phyloP scores from a whole-genome alignment of 1,140 invertebrate species.

The Galleria mellonella region DNA sequence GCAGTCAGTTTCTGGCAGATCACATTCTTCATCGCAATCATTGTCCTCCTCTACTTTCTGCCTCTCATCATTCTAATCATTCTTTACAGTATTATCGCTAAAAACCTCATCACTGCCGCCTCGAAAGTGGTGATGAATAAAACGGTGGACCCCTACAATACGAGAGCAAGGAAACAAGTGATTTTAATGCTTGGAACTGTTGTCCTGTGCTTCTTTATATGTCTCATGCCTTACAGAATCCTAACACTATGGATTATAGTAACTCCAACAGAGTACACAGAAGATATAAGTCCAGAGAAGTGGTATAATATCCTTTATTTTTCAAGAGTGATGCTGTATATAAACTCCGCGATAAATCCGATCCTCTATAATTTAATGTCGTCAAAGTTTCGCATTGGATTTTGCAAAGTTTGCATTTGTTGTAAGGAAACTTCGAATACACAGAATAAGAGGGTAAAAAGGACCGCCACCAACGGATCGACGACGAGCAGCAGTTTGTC shows the following conservation, averaged over 20 bases:
- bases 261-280: slow-evolving; percentile 75
- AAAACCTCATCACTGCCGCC: slow-evolving; percentile 80
- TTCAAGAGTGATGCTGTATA: slow-evolving; percentile 88
- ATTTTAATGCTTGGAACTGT: slow-evolving; percentile 89
- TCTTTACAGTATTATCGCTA: slow-evolving; percentile 85
- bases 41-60: slow-evolving; percentile 84
- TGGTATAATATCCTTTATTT: slow-evolving; percentile 89
- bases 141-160: slow-evolving; percentile 77
- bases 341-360: slow-evolving; percentile 90
- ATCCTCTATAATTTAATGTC: slow-evolving; percentile 91
- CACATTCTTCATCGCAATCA: slow-evolving; percentile 83
- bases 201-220: slow-evolving; percentile 90
- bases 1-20: slow-evolving; percentile 80
- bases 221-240: slow-evolving; percentile 88
- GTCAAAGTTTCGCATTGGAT: slow-evolving; percentile 87
- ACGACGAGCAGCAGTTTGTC: slow-evolving; percentile 73
- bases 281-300: slow-evolving; percentile 79
- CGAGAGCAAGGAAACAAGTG: slow-evolving; percentile 80
- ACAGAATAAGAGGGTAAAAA: slow-evolving; percentile 39
- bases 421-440: slow-evolving; percentile 52
- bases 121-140: slow-evolving; percentile 76
- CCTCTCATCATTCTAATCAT: slow-evolving; percentile 84
- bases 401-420: slow-evolving; percentile 78
- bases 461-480: slow-evolving; percentile 71
- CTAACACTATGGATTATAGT: slow-evolving; percentile 88